These are phyloP conservation scores for Bothrops jararaca DNA, from an alignment of 2,113 vertebrate species.

Conservation along the genomic window DNA sequence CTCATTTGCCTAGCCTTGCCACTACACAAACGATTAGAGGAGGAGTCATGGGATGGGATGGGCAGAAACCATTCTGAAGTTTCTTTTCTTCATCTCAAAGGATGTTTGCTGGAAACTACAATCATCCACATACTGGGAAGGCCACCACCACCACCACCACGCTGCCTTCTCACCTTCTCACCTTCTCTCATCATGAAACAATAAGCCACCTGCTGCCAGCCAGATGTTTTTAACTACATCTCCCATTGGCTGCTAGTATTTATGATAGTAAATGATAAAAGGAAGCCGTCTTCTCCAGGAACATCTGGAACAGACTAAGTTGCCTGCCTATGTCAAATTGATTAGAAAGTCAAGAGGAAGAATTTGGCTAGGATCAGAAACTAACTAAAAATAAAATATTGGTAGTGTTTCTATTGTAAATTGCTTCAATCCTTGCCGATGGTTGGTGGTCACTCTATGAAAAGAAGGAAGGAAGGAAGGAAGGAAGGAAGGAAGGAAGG, in stretches of 20 bases:
- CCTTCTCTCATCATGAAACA: neutral
- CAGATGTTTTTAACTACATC: neutral
- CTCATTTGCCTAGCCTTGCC: slow-evolving; percentile 64
- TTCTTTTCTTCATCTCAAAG: neutral
- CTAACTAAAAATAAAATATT: neutral
- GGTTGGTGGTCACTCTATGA: neutral
- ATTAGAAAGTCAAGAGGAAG: neutral
- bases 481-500: neutral
- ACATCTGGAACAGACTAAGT: neutral
- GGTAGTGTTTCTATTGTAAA: neutral
- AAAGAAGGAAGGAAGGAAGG: neutral
- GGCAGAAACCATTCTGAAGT: neutral
- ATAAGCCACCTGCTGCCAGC: neutral
- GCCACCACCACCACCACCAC: neutral
- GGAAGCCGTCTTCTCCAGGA: neutral
- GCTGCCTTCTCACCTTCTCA: neutral
- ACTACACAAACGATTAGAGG: neutral
- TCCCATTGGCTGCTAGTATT: neutral
- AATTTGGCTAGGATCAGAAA: neutral
- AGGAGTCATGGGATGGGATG: slow-evolving; percentile 42
- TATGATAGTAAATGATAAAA: neutral
- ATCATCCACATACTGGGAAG: neutral
- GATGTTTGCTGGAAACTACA: neutral
- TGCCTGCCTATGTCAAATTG: neutral
- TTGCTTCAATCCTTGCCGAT: neutral